Evolutionary conservation across 1,140 invertebrate genomes (phyloP).

Genomic region (Drosophila nigromelanica): DNA sequence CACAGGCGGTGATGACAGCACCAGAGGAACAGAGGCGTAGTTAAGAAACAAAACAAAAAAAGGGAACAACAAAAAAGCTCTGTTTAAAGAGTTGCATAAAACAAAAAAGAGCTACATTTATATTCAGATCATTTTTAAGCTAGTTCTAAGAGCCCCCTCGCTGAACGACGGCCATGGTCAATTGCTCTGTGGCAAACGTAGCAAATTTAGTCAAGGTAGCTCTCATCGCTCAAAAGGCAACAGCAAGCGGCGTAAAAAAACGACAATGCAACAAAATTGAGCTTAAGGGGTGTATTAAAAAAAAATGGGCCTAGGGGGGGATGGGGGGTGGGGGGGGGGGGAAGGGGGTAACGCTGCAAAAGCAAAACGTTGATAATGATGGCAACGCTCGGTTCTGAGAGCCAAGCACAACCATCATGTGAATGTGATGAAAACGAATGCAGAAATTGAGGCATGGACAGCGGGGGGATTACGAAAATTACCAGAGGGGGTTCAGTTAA

Average conservation of each 20-base stretch:
- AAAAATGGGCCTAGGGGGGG: too few relatives aligned
- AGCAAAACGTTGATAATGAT: conserved; percentile 61
- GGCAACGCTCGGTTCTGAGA: conserved; percentile 35
- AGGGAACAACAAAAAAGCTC: too few relatives aligned
- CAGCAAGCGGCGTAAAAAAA: conserved; percentile 14
- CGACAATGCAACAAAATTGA: conserved; percentile 49
- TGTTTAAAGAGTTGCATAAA: neutral
- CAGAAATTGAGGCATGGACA: conserved; percentile 15
- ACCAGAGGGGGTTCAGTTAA: neutral
- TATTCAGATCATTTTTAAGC: neutral
- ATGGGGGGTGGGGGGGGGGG: neutral
- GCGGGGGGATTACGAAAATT: neutral
- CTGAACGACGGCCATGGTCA: neutral
- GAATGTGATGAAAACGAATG: conserved; percentile 47
- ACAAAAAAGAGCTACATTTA: neutral
- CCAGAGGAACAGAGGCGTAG: conserved; percentile 3
- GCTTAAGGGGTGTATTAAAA: conserved; percentile 12
- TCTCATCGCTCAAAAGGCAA: conserved; percentile 32
- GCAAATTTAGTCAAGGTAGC: conserved; percentile 45
- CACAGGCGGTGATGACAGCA: neutral
- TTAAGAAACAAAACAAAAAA: too few relatives aligned
- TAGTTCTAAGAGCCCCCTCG: neutral
- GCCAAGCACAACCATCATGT: conserved; percentile 37
- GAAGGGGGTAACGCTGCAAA: neutral
- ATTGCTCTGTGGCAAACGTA: neutral